Percentiles rank a stretch among this genome's conserved stretches.
phyloP scores from a whole-genome alignment of 2,888 invertebrate genomes.

The Cryptophagus acutangulus region DNA sequence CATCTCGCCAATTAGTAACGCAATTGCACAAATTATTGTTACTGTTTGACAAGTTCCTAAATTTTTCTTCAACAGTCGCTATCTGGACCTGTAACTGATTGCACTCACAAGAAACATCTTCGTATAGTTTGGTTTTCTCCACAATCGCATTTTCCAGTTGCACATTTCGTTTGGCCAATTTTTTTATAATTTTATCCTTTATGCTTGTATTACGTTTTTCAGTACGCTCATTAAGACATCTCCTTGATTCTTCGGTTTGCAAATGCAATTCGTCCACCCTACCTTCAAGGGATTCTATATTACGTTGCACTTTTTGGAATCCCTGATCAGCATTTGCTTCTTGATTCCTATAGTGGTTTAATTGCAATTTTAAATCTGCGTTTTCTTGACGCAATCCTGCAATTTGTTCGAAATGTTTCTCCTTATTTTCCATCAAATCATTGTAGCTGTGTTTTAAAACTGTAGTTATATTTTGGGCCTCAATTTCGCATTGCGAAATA shows the following conservation, averaged over 20 bases:
- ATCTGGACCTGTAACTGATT: not conserved
- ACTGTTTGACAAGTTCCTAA: conserved; percentile 17
- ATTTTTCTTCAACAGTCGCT: conserved; percentile 20
- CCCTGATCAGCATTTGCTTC: not conserved
- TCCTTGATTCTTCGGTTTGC: conserved; percentile 31
- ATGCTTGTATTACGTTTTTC: conserved; percentile 29
- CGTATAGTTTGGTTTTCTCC: conserved; percentile 4
- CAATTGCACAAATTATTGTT: conserved; percentile 25
- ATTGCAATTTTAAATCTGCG: not conserved
- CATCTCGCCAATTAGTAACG: conserved; percentile 22
- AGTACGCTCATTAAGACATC: conserved; percentile 30
- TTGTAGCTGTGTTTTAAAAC: not conserved
- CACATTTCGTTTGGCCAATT: conserved; percentile 23
- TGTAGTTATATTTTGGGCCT: not conserved
- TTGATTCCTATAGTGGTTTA: not conserved
- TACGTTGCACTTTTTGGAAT: conserved; percentile 27
- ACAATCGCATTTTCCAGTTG: conserved; percentile 17
- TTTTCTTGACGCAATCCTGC: not conserved
- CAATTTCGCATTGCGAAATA: not conserved
- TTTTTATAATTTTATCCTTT: conserved; percentile 25
- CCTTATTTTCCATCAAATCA: not conserved
- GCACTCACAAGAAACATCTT: not conserved
- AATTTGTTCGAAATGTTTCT: not conserved
- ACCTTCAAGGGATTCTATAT: conserved; percentile 29
- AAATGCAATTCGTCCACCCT: conserved; percentile 28